These are phyloP conservation scores for Heterodera filipjevi DNA, from an alignment of 2,888 invertebrate genomes.

Conservation along the genomic window DNA sequence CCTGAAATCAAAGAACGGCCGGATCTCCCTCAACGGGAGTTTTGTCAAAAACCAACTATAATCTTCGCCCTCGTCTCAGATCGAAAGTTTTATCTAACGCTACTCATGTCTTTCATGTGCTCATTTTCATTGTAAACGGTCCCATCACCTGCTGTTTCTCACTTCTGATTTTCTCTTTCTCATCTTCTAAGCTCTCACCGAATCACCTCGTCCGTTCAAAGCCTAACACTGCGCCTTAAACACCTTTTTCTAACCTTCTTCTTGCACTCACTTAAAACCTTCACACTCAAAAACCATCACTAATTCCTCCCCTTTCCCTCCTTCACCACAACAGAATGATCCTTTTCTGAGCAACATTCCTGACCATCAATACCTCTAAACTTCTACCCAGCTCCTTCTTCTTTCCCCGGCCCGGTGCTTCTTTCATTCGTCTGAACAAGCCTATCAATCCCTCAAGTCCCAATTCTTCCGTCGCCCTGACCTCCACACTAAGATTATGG, in stretches of 20 bases:
- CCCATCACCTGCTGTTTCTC: too few relatives aligned
- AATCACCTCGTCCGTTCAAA: too few relatives aligned
- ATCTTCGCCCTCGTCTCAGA: too few relatives aligned
- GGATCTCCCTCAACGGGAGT: too few relatives aligned
- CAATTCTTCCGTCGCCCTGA: not conserved
- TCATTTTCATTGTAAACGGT: too few relatives aligned
- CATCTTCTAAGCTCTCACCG: too few relatives aligned
- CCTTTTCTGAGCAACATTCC: conserved; percentile 1
- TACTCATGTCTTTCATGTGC: too few relatives aligned
- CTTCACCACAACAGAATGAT: not conserved
- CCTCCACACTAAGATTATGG: not conserved
- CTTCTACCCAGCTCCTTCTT: not conserved
- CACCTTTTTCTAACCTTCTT: not conserved
- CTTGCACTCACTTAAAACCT: not conserved
- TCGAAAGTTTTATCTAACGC: too few relatives aligned
- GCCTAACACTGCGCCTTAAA: too few relatives aligned
- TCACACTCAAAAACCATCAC: not conserved
- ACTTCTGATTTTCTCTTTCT: too few relatives aligned
- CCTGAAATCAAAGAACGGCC: too few relatives aligned
- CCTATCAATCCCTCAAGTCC: not conserved
- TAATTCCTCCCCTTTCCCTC: not conserved
- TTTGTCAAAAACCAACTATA: too few relatives aligned
- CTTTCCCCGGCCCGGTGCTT: not conserved
- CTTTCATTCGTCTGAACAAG: not conserved
- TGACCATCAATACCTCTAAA: not conserved